Evolutionary conservation across 2,888 invertebrate species (phyloP), one percentile per base, ranked within the genome.

Genomic region (Diachrysia chrysitis): DNA sequence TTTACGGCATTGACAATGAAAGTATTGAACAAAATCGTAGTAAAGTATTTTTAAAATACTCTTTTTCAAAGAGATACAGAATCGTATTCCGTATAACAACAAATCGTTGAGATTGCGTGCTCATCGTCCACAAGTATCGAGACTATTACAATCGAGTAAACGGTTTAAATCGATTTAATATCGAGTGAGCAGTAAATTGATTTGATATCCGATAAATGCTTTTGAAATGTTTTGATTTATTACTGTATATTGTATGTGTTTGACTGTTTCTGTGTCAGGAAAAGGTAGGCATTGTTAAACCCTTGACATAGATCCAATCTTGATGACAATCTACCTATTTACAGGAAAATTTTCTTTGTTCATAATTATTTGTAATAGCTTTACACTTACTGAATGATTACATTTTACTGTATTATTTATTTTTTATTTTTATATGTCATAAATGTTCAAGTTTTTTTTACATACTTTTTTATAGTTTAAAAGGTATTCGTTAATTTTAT

Each of bases 121-220:
- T 72, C 66, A 61, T 63, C 60, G 35, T 66, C 46, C 25, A 54
- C 16, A 63, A 48, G 58, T 54, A 25, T 42, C 37, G 61, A 61
- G 54, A n/a, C 63, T 23, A 35, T 72, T 58, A 74, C 62, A 71
- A 76, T 74, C 66, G 71, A 53, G 42, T 51, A 65, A 76, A 71
- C 54, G 14, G 35, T 66, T 76, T 32, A 55, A 42, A 70, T 62
- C 59, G 71, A 51, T 66, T 54, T 59, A 53, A 62, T 70, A 58
- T 42, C 42, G 65, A 53, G 35, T 54, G 59, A 71, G 60, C 54
- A 12, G 35, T 63, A 54, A 35, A 70, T 59, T 53, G 71, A 51
- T 63, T 54, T 59, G 35, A 62, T 51, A 21, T 14, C 21, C 48
- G 48, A 21, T 19, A 51, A 12, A 51, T 4, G 21, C n/a, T 51